Percentiles rank a stretch among this genome's conserved stretches.
phyloP scores from a whole-genome alignment of 2,888 invertebrate species.

The Gibbula magus region DNA sequence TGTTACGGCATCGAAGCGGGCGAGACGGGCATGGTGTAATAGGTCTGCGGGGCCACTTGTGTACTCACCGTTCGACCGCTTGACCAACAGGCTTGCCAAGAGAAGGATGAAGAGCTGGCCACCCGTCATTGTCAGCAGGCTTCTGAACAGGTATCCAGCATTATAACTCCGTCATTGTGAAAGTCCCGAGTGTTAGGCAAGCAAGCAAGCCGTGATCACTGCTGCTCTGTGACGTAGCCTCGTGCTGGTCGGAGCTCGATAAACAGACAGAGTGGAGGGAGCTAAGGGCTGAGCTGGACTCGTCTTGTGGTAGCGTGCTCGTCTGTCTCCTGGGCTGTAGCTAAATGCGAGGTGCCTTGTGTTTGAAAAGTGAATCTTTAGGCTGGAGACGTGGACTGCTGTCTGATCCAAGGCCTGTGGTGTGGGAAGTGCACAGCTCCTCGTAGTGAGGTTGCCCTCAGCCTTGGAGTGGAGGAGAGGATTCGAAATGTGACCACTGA shows the following conservation, averaged over 20 bases:
- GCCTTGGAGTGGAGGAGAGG: too few species aligned
- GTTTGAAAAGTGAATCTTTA: too few species aligned
- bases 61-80: neutral
- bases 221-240: neutral
- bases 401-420: too few species aligned
- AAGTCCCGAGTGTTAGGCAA: neutral
- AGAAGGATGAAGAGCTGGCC: neutral
- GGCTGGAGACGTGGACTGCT: too few species aligned
- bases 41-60: neutral
- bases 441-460: too few species aligned
- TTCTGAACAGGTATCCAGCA: neutral
- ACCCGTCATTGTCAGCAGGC: neutral
- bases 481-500: too few species aligned
- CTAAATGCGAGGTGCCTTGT: too few species aligned
- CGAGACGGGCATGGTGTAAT: neutral
- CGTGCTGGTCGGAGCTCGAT: neutral
- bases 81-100: neutral
- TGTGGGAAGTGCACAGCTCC: too few species aligned
- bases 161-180: slow-evolving; percentile 7
- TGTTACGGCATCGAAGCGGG: slow-evolving; percentile 26
- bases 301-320: neutral
- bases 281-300: neutral
- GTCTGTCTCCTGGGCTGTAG: neutral
- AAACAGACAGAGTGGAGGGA: neutral
- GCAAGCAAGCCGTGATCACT: neutral